These are phyloP conservation scores for Zonotrichia leucophrys DNA, from an alignment of 2,113 vertebrate genomes.

Conservation along the genomic window DNA sequence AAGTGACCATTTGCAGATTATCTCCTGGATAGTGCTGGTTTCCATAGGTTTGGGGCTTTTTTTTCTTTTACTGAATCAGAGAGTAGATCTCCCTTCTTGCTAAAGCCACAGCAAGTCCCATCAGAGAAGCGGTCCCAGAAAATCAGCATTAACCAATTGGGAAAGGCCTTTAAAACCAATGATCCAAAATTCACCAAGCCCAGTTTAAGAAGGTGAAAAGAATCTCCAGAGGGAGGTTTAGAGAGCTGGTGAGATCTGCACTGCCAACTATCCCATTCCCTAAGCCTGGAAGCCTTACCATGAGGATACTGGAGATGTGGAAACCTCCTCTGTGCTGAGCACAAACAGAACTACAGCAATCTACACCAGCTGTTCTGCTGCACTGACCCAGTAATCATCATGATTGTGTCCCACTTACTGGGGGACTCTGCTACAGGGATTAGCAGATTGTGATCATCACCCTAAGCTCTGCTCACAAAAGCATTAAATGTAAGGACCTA, in stretches of 20 bases:
- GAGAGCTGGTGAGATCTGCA: accelerated
- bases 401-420: slow-evolving; percentile 50
- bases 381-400: slow-evolving; percentile 28
- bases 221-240: neutral
- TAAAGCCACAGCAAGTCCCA: neutral
- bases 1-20: neutral
- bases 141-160: neutral
- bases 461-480: slow-evolving; percentile 32
- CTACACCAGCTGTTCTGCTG: slow-evolving; percentile 9
- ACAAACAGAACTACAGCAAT: neutral
- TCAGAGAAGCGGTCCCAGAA: neutral
- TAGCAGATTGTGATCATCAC: neutral
- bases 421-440: neutral
- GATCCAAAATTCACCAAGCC: neutral
- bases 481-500: neutral
- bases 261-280: neutral
- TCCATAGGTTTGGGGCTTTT: neutral
- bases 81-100: neutral
- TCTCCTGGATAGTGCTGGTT: neutral
- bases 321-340: neutral
- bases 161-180: neutral
- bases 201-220: neutral
- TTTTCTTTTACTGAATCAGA: neutral
- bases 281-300: neutral
- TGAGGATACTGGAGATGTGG: neutral